Evolutionary conservation across 2,888 invertebrate genomes (phyloP).

Genomic region (Trichogramma dendrolimi): DNA sequence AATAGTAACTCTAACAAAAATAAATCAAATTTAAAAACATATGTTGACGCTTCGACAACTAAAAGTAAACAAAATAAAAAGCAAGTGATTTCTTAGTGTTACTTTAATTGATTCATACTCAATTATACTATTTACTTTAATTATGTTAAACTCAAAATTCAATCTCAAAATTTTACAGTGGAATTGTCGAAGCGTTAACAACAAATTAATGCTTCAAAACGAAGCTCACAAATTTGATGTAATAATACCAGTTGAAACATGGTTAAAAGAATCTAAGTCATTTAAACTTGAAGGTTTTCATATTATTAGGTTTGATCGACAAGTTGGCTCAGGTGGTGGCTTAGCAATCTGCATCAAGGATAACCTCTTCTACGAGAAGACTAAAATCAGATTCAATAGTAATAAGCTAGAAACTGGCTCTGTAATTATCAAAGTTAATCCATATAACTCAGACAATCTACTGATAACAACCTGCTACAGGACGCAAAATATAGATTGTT

Average conservation of each 20-base stretch:
- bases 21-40: no score
- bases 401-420: conserved; percentile 1
- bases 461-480: conserved; percentile 15
- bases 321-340: conserved; percentile 7
- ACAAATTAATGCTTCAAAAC: no score
- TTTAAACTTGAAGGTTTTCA: no score
- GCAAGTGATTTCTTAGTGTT: no score
- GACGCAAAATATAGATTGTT: not conserved
- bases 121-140: no score
- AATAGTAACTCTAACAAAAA: no score
- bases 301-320: conserved; percentile 14
- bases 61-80: no score
- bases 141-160: no score
- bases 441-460: conserved; percentile 7
- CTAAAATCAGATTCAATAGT: conserved; percentile 2
- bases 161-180: conserved; percentile 18
- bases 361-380: not conserved
- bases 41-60: no score
- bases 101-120: not conserved
- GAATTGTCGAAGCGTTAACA: conserved; percentile 16
- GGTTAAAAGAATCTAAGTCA: conserved; percentile 11
- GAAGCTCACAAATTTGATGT: conserved; percentile 8
- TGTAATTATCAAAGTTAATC: not conserved
- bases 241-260: conserved; percentile 15
- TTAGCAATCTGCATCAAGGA: conserved; percentile 12